A percentile compares a stretch with the other conserved stretches of the same genome.
Evolutionary conservation across 2,888 invertebrate genomes (phyloP).

Genomic region (Drosophila stalkeri): DNA sequence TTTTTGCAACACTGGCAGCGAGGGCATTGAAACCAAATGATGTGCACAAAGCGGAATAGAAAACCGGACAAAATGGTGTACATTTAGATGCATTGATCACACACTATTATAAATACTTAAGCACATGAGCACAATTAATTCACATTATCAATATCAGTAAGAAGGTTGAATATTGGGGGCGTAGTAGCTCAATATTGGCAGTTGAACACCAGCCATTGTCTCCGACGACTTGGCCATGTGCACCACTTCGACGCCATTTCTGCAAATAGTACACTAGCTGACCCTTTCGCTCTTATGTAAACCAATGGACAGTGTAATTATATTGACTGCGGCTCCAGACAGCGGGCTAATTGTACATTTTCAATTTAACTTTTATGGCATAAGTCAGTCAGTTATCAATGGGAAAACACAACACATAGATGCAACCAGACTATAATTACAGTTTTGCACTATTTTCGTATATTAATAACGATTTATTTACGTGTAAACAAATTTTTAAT

Average conservation of each 20-base stretch:
- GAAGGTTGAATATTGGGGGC: slow-evolving; percentile 3
- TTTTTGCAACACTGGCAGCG: slow-evolving; percentile 60
- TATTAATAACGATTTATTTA: slow-evolving; percentile 40
- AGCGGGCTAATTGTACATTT: slow-evolving; percentile 66
- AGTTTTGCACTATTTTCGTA: slow-evolving; percentile 44
- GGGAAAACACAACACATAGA: slow-evolving; percentile 44
- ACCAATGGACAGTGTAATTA: slow-evolving; percentile 60
- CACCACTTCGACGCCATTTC: slow-evolving; percentile 80
- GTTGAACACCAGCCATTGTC: slow-evolving; percentile 43
- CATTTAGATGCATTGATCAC: slow-evolving; percentile 33
- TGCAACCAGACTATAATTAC: slow-evolving; percentile 22
- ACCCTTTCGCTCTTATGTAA: slow-evolving; percentile 71
- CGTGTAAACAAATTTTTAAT: slow-evolving; percentile 70
- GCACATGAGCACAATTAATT: slow-evolving; percentile 25
- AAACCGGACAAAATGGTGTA: slow-evolving; percentile 82
- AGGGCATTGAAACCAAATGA: slow-evolving; percentile 73
- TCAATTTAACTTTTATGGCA: slow-evolving; percentile 53
- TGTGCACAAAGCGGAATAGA: slow-evolving; percentile 64
- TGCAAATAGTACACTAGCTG: slow-evolving; percentile 61
- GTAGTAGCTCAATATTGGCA: slow-evolving; percentile 34
- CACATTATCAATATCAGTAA: neutral
- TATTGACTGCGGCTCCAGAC: slow-evolving; percentile 74
- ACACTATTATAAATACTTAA: slow-evolving; percentile 17
- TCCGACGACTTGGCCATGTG: slow-evolving; percentile 67
- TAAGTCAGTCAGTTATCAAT: slow-evolving; percentile 17